Conservation (phyloP, 2,888 invertebrate species). For the Eupithecia exiguata region DNA sequence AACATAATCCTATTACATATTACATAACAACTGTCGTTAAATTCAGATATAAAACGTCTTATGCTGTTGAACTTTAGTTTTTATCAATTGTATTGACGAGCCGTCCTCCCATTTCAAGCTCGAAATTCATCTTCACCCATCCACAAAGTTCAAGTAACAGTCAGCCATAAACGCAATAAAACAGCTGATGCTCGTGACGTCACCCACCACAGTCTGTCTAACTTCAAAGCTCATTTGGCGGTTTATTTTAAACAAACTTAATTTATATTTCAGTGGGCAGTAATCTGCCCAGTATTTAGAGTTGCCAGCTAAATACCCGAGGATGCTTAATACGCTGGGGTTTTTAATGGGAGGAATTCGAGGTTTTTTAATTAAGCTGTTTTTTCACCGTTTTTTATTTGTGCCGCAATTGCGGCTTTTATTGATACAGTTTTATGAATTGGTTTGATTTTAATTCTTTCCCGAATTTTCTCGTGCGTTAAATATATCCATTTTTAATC, state of each 20-base stretch:
- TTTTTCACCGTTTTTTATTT: not conserved
- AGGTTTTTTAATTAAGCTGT: not conserved
- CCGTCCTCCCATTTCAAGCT: not conserved
- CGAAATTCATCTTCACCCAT: constrained; percentile 1
- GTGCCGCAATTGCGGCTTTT: not conserved
- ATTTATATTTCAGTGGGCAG: constrained; percentile 22
- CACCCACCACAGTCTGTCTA: not conserved
- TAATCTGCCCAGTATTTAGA: not conserved
- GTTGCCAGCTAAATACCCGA: constrained; percentile 14
- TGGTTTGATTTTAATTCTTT: not conserved
- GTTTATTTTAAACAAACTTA: constrained; percentile 28
- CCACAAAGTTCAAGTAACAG: not conserved
- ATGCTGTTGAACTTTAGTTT: not conserved
- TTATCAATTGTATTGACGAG: not conserved
- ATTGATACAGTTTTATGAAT: not conserved
- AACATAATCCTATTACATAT: too few relatives aligned
- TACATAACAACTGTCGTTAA: too few relatives aligned
- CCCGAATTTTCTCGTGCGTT: not conserved
- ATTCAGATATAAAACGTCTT: not conserved
- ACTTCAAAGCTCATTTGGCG: constrained; percentile 19
- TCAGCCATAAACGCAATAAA: not conserved
- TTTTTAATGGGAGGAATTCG: constrained; percentile 6
- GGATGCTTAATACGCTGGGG: constrained; percentile 15
- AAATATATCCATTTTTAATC: not conserved
- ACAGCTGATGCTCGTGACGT: constrained; percentile 4